phyloP scores from a whole-genome alignment of 64 coral and sea anemone genomes.

The Stylophora pistillata region DNA sequence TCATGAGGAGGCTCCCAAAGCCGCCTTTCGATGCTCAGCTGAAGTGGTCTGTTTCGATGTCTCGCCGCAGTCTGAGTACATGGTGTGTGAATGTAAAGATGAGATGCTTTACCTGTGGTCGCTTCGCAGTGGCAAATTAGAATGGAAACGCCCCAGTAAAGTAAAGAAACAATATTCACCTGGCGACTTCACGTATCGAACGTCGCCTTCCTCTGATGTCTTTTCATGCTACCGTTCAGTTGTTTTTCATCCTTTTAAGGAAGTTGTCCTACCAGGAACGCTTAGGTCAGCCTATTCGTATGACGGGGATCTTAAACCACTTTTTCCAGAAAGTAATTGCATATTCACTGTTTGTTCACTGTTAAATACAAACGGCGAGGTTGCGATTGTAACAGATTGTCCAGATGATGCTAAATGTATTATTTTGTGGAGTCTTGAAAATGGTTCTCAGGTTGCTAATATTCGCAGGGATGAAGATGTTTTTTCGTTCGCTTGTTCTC shows the following conservation, averaged over 20 bases:
- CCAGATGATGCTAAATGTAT: neutral
- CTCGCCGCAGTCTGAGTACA: neutral
- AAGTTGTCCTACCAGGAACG: neutral
- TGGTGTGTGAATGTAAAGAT: slow-evolving; percentile 17
- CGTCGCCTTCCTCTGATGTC: neutral
- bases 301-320: neutral
- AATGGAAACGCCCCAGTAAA: neutral
- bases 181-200: neutral
- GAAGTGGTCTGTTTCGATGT: slow-evolving; percentile 1
- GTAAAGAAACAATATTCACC: neutral
- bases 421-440: neutral
- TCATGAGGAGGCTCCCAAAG: neutral
- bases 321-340: neutral
- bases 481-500: neutral
- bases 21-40: neutral
- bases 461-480: neutral
- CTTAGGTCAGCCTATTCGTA: neutral
- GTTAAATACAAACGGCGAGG: neutral
- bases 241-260: neutral
- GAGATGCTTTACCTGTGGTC: slow-evolving; percentile 1
- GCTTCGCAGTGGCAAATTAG: neutral
- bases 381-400: neutral
- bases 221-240: slow-evolving; percentile 2
- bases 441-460: neutral
- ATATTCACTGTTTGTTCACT: neutral